Percentiles rank a stretch among this genome's conserved stretches.
phyloP scores from a whole-genome alignment of 2,797 vertebrate genomes.

The Hipposideros larvatus region DNA sequence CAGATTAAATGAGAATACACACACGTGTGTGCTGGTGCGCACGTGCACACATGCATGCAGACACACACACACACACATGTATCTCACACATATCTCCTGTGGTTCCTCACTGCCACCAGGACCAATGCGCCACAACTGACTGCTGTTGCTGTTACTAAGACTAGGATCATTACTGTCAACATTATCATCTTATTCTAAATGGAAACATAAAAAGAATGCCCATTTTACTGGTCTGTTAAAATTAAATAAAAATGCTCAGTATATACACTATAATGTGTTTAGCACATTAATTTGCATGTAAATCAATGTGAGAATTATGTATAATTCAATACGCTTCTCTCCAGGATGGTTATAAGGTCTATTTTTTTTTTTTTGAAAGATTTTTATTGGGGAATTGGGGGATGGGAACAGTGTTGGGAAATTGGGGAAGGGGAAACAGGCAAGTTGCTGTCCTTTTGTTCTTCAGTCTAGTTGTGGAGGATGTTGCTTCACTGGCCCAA shows the following conservation, averaged over 20 bases:
- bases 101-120: not conserved
- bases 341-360: not conserved
- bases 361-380: not conserved
- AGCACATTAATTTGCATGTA: slow-evolving; percentile 41
- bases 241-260: not conserved
- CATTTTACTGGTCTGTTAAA: not conserved
- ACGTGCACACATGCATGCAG: not conserved
- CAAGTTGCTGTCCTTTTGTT: too few species aligned
- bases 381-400: too few species aligned
- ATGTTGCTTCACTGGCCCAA: too few species aligned
- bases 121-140: not conserved
- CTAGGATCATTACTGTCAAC: not conserved
- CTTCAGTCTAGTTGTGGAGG: too few species aligned
- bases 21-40: too few species aligned
- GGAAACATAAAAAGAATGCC: not conserved
- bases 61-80: rapidly evolving
- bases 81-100: not conserved
- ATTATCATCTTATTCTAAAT: not conserved
- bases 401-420: too few species aligned
- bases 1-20: not conserved
- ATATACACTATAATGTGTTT: not conserved
- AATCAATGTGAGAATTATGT: not conserved
- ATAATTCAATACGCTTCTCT: slow-evolving; percentile 42
- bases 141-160: not conserved
- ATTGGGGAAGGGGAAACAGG: too few species aligned